Evolutionary conservation across 2,113 vertebrate species (phyloP), one percentile per base, ranked within the genome.

Genomic region (Nestor notabilis): DNA sequence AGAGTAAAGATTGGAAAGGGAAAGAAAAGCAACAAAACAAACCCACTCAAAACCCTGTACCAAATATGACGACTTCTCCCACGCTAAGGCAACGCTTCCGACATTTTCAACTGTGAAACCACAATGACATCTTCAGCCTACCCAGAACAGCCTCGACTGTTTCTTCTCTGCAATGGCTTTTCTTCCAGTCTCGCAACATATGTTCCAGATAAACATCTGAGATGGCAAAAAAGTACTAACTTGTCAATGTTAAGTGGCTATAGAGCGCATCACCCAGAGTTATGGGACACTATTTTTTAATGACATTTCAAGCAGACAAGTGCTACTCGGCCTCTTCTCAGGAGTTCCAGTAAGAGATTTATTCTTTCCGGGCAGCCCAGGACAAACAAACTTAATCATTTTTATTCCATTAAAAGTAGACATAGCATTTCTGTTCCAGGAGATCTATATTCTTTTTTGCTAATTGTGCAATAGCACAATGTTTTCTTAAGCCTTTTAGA

Each of bases 21-120:
- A 58, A 58, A 1, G 17, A 1, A 1, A 1, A 2, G 5, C 5
- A 35, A 29, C 35, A 47, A 17, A 70, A 87, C 69, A 70, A 78
- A 2, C 7, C 43, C 24, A 49, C 91, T 81, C 72, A 53, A 70
- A 95, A 39, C 35, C 47, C 55, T 68, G 13, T 41, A 89, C 55
- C 77, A 96, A 95, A 91, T 55, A 94, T 16, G 64, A 44, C 44
- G 72, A 84, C 35, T 95, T 87, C 83, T 89, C 80, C 86, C 83
- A 82, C 6, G 0, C 55, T 46, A 64, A 58, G 25, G 64, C 50
- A 94, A 23, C 0, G 0, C 43, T 84, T 55, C 43, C 4, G 1
- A 72, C 49, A 53, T 64, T 92, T 87, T 56, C 72, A 82, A 66
- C 25, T 0, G 9, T 50, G 56, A 96, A 94, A 55, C 25, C 31